Base-by-base conservation (phyloP, 2,797 vertebrate genomes). In the Chlorospingus semifuscus region DNA sequence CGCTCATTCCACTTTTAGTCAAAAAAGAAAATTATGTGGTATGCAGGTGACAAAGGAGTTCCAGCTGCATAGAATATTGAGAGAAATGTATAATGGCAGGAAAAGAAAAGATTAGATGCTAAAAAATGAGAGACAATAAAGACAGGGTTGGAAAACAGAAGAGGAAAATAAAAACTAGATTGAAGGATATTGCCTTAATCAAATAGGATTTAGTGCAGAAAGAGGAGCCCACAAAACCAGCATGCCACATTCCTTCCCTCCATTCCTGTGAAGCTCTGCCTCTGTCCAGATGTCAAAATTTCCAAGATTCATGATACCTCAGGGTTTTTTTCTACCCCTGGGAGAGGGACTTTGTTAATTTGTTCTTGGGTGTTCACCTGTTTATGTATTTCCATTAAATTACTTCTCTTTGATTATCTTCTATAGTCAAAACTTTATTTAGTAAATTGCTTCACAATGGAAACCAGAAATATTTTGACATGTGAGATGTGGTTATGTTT, bases 291-390 rank as follows among this genome's bases (percentile, higher is more conserved):
- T 75, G 46, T 47, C 15, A 76, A 71, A 12, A 32, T 60, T 68
- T 37, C 49, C 21, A 27, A 23, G 53, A 21, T 19, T 60, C 8
- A 4, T 29, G 9, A 59, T 32, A 12, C 15, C 4, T 53, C 1
- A 15, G 19, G 24, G 4, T 0, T 47, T 68, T 44, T 39, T 57
- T 4, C 6, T 16, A 8, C 6, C 14, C 6, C 21, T 21, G 2
- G 3, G 19, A 41, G 6, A 36, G 7, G 14, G 14, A 36, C 6
- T 52, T 81, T 11, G 34, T 9, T 14, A 1, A 1, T n/a, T 56
- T 1, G 0, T 44, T 90, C 22, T 23, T 14, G 3, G 8, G 9
- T 70, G 4, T 70, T 23, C 11, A 3, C 24, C 11, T 37, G 18
- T 46, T 61, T 37, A 27, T 5, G 1, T 37, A n/a, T 76, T 76